Percentiles rank a stretch among this genome's conserved stretches.
Evolutionary conservation across 2,113 vertebrate species (phyloP).

Genomic region (Platichthys flesus): DNA sequence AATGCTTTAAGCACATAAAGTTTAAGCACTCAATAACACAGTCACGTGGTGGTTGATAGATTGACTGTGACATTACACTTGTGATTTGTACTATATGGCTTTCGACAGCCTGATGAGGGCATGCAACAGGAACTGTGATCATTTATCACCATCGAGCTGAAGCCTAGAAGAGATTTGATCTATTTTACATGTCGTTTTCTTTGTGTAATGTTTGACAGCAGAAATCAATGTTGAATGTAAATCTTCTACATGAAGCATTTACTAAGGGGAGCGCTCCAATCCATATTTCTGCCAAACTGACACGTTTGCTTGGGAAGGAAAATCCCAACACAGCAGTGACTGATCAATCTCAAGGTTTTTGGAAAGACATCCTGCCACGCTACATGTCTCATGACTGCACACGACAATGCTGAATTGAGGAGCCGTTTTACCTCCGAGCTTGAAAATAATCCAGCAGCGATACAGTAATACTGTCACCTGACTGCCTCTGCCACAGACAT

Average conservation of each 20-base stretch:
- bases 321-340: neutral
- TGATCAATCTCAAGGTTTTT: neutral
- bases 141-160: neutral
- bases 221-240: neutral
- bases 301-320: neutral
- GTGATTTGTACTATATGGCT: conserved; percentile 18
- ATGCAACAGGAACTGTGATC: neutral
- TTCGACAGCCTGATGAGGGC: conserved; percentile 2
- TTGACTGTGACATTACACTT: conserved; percentile 23
- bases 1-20: conserved; percentile 17
- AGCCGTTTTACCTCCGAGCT: conserved; percentile 7
- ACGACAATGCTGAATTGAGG: conserved; percentile 3
- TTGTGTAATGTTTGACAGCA: neutral
- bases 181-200: neutral
- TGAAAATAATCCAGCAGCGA: conserved; percentile 24
- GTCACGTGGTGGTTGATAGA: conserved; percentile 21
- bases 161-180: neutral
- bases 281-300: neutral
- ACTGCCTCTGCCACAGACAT: conserved; percentile 13
- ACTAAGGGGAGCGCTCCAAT: neutral
- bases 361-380: conserved; percentile 4
- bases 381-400: neutral
- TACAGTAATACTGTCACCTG: conserved; percentile 1
- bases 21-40: conserved; percentile 25
- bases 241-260: neutral